Evolutionary conservation across 2,113 vertebrate genomes (phyloP).

Genomic region (Clarias gariepinus): DNA sequence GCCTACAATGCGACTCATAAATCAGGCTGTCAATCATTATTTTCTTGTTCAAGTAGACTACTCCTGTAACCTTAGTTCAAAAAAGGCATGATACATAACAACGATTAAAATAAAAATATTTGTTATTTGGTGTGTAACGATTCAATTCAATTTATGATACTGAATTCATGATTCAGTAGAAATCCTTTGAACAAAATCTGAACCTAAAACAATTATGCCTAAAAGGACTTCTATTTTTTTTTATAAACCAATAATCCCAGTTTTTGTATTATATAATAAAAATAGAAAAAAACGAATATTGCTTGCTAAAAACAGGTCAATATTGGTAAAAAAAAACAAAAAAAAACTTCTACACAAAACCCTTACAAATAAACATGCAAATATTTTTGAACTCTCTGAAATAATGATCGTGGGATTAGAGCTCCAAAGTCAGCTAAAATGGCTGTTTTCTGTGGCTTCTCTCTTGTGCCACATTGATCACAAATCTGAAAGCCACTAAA

Average conservation of each 20-base stretch:
- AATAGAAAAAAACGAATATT: too few species aligned
- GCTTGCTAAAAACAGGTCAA: too few species aligned
- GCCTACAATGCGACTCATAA: background rate
- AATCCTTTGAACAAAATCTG: too few species aligned
- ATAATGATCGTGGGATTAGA: background rate
- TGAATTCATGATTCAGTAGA: too few species aligned
- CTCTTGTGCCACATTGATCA: background rate
- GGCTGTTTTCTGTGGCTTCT: background rate
- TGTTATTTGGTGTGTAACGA: background rate
- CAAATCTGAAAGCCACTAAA: background rate
- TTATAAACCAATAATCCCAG: too few species aligned
- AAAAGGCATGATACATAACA: background rate
- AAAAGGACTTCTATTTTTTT: too few species aligned
- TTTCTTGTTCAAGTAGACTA: background rate
- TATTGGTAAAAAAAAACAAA: too few species aligned
- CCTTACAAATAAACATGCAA: too few species aligned
- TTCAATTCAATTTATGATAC: background rate
- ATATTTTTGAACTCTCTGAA: too few species aligned
- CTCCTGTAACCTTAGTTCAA: background rate
- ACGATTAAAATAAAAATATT: background rate
- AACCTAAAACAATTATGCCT: too few species aligned
- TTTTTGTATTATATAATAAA: too few species aligned
- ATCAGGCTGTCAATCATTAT: background rate
- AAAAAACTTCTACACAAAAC: too few species aligned
- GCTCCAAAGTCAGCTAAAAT: background rate